These are phyloP conservation scores for Dreissena rostriformis DNA, from an alignment of 1,140 invertebrate genomes.

Conservation along the genomic window DNA sequence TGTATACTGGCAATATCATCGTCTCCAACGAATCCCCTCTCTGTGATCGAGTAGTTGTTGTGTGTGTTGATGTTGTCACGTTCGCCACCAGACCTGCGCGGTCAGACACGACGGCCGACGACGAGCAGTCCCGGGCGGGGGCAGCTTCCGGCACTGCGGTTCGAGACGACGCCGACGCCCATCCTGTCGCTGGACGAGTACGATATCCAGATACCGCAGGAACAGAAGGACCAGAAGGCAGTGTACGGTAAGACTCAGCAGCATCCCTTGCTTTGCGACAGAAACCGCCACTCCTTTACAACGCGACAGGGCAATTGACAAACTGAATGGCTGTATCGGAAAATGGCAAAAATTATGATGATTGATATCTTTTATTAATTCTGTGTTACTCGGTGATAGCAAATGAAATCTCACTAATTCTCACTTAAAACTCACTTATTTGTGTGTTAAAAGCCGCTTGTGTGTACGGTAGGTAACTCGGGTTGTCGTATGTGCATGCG, in stretches of 20 bases:
- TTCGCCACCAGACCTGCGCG: conserved; percentile 11
- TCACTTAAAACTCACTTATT: too few species aligned
- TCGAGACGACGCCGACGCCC: conserved; percentile 71
- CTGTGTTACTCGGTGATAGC: too few species aligned
- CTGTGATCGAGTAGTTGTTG: conserved; percentile 3
- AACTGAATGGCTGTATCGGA: too few species aligned
- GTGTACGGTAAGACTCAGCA: conserved; percentile 57
- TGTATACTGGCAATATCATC: not conserved
- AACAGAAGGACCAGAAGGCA: conserved; percentile 58
- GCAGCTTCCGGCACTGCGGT: conserved; percentile 70
- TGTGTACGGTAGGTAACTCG: too few species aligned
- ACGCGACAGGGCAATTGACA: too few species aligned
- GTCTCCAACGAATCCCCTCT: not conserved
- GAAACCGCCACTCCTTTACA: too few species aligned
- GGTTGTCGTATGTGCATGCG: too few species aligned
- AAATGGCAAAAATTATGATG: too few species aligned
- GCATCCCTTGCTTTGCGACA: too few species aligned
- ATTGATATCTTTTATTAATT: too few species aligned
- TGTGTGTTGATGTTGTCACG: conserved; percentile 7
- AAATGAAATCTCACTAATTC: too few species aligned
- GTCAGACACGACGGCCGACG: conserved; percentile 12
- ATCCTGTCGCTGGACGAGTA: conserved; percentile 69
- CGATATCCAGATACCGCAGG: conserved; percentile 71
- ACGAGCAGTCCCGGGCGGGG: conserved; percentile 64
- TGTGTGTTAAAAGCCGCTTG: too few species aligned